Base-by-base conservation (phyloP, 2,113 vertebrate species). In the Hypanus sabinus region DNA sequence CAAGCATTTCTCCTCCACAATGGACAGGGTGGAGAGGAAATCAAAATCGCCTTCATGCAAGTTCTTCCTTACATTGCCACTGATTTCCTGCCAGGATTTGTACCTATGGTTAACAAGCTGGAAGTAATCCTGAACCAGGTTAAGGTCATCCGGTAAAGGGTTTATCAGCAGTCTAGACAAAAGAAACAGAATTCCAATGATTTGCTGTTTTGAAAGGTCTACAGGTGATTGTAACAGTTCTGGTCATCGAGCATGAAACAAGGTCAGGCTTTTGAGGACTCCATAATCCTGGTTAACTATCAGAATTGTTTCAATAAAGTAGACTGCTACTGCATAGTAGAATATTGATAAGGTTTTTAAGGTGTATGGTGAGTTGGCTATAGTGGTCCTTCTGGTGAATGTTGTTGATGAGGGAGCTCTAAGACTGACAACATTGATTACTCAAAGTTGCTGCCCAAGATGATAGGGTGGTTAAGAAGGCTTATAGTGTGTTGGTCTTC, bases 61-160 rank as follows among this genome's bases (percentile, higher is more conserved):
- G 7, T 12, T 22, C 8, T 14, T 16, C 22, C 18, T 57, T 36
- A 60, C 38, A 3, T 38, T 76, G 12, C 71, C 94, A 0, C 30
- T 62, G 27, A 7, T 30, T 14, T 80, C 1, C 33, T 94, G 75
- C 33, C 73, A 38, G 70, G 90, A 33, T 36, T 73, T 57, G 9
- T 71, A 80, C 57, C 36, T n/a, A 18, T 94, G 93, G 38, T 94
- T 65, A 38, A 94, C 94, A 57, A 94, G 71, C 75, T 68, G 94
- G 80, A 94, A 94, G 33, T 94, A 94, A 94, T 94, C 94, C 75
- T 91, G 85, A 65, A 94, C 94, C 85, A 94, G 62, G 90, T 80
- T 94, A 70, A 94, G 68, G 22, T 94, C 55, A 22, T 94, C 79
- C 0, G 94, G 94, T 55, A 94, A 55, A 79, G 93, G 75, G 27